Conservation (phyloP, 2,113 vertebrate species). For the Onychostoma macrolepis region DNA sequence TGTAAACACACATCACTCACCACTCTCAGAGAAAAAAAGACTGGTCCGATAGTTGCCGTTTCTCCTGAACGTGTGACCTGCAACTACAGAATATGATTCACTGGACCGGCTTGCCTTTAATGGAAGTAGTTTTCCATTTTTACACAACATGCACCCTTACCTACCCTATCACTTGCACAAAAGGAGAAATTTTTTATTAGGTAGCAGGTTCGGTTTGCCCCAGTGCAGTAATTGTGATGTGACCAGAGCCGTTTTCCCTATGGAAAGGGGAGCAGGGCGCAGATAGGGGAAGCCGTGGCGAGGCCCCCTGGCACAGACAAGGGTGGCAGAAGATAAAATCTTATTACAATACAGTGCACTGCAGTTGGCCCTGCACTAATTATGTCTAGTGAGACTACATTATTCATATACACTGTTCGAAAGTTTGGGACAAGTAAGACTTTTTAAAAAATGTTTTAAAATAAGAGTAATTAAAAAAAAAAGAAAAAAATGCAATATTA, state of each 20-base stretch:
- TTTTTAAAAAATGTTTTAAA: not conserved
- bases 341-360: not conserved
- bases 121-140: constrained; percentile 63
- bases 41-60: not conserved
- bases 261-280: not conserved
- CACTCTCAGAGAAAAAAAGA: constrained; percentile 13
- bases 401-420: not conserved
- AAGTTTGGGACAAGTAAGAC: not conserved
- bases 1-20: constrained; percentile 9
- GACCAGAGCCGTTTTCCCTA: constrained; percentile 51
- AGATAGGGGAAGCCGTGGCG: not conserved
- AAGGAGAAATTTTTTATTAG: constrained; percentile 67
- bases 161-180: constrained; percentile 61
- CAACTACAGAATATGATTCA: constrained; percentile 57
- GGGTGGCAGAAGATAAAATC: not conserved
- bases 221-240: constrained; percentile 17
- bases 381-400: not conserved
- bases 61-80: not conserved
- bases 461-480: too few relatives aligned
- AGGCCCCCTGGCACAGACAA: not conserved
- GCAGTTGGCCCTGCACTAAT: constrained; percentile 3
- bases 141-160: constrained; percentile 60
- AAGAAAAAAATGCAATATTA: too few relatives aligned
- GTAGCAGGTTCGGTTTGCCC: constrained; percentile 56
- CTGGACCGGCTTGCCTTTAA: constrained; percentile 56